Evolutionary conservation across 1,140 invertebrate genomes (phyloP).

Genomic region (Eulimnadia texana): DNA sequence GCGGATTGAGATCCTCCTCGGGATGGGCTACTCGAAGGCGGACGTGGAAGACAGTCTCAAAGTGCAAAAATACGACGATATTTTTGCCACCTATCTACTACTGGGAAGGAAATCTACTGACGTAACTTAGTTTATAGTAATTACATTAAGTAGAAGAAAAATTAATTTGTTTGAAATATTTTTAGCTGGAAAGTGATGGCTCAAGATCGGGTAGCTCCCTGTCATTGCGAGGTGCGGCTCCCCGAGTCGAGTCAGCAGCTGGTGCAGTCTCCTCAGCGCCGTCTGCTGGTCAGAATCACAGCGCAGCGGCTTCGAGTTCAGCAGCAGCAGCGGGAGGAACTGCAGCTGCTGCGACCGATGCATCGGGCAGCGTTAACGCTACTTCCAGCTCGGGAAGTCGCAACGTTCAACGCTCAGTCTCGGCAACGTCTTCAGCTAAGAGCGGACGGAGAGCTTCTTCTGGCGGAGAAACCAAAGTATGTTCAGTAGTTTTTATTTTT

Average conservation of each 20-base stretch:
- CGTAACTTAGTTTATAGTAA: slow-evolving; percentile 44
- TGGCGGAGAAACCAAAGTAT: slow-evolving; percentile 35
- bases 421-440: slow-evolving; percentile 69
- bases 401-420: slow-evolving; percentile 74
- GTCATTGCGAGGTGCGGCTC: slow-evolving; percentile 71
- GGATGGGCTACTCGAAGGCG: slow-evolving; percentile 83
- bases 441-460: slow-evolving; percentile 48
- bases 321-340: no score
- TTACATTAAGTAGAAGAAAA: neutral
- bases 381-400: slow-evolving; percentile 29
- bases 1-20: slow-evolving; percentile 89
- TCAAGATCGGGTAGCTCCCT: slow-evolving; percentile 86
- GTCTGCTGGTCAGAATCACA: slow-evolving; percentile 51
- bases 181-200: slow-evolving; percentile 83
- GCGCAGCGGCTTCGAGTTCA: slow-evolving; percentile 52
- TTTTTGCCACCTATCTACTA: slow-evolving; percentile 93
- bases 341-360: slow-evolving; percentile 59
- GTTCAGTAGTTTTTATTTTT: no score
- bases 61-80: slow-evolving; percentile 95
- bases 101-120: slow-evolving; percentile 81
- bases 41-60: slow-evolving; percentile 94
- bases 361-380: slow-evolving; percentile 22
- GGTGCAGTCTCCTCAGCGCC: slow-evolving; percentile 33
- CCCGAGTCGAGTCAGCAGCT: slow-evolving; percentile 37
- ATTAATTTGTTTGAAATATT: slow-evolving; percentile 21